Conservation (phyloP, 2,888 invertebrate genomes). For the Busseola fusca region DNA sequence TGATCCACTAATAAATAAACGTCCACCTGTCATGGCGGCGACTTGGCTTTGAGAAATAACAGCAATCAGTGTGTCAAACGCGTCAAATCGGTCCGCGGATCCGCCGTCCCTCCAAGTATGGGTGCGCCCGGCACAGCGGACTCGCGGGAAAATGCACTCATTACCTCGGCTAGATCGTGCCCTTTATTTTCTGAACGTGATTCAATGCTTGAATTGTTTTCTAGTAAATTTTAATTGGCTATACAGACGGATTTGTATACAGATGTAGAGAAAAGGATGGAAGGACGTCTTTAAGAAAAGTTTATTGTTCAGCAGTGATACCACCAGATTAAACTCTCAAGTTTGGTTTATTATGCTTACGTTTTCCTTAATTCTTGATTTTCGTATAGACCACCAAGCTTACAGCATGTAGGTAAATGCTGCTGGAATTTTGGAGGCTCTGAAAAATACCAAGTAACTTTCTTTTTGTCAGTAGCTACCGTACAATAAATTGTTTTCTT, state of each 20-base stretch:
- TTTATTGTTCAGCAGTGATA: too few species aligned
- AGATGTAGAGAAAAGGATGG: neutral
- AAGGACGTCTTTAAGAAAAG: neutral
- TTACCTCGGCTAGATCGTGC: constrained; percentile 56
- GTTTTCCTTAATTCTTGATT: neutral
- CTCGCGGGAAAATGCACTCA: constrained; percentile 61
- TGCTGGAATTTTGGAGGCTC: neutral
- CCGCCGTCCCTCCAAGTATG: constrained; percentile 66
- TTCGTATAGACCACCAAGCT: too few species aligned
- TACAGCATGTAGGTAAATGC: neutral
- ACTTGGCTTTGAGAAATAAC: constrained; percentile 65
- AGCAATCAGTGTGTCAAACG: constrained; percentile 69
- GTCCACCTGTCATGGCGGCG: constrained; percentile 62
- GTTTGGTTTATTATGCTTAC: neutral
- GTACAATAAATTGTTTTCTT: neutral
- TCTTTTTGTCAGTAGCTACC: neutral
- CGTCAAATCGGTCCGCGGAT: constrained; percentile 64
- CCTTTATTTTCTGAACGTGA: constrained; percentile 42
- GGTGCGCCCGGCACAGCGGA: constrained; percentile 51
- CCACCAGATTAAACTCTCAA: neutral
- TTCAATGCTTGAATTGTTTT: constrained; percentile 13
- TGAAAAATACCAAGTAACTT: neutral
- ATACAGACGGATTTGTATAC: neutral
- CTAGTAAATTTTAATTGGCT: constrained; percentile 6
- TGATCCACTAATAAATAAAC: constrained; percentile 64